These are phyloP conservation scores for Protobothrops flavoviridis DNA, from an alignment of 2,113 vertebrate species.

Conservation along the genomic window DNA sequence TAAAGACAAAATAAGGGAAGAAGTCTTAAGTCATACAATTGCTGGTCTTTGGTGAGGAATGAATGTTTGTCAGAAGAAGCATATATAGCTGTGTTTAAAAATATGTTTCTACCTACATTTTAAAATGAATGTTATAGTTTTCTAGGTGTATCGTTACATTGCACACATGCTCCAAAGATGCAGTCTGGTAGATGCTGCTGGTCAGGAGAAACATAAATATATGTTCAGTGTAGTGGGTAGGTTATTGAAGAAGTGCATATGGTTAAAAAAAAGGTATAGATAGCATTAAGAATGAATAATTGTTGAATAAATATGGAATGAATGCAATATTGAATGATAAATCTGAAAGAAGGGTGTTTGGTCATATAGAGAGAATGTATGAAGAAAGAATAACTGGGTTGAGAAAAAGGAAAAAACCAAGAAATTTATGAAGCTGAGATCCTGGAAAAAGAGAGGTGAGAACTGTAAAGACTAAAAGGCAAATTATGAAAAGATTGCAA, in stretches of 20 bases:
- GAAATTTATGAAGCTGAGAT: background rate
- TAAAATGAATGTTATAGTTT: background rate
- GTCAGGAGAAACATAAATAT: background rate
- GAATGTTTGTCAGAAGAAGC: too few relatives aligned
- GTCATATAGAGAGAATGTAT: background rate
- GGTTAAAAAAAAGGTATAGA: background rate
- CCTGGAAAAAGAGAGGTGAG: background rate
- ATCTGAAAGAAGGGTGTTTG: background rate
- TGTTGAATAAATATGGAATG: background rate
- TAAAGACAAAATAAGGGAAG: too few relatives aligned
- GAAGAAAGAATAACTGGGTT: background rate
- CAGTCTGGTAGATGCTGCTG: background rate
- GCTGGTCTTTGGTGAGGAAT: too few relatives aligned
- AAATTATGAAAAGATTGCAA: background rate
- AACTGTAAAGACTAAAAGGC: background rate
- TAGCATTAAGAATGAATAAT: background rate
- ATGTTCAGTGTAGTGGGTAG: background rate
- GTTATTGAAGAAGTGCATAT: background rate
- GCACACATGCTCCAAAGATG: background rate
- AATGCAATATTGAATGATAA: background rate
- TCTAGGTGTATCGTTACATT: background rate
- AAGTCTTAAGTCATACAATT: too few relatives aligned
- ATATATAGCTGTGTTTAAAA: too few relatives aligned
- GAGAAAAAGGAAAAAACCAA: background rate
- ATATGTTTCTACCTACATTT: too few relatives aligned